Conservation (phyloP, 2,888 invertebrate species). For the Notodonta ziczac region DNA sequence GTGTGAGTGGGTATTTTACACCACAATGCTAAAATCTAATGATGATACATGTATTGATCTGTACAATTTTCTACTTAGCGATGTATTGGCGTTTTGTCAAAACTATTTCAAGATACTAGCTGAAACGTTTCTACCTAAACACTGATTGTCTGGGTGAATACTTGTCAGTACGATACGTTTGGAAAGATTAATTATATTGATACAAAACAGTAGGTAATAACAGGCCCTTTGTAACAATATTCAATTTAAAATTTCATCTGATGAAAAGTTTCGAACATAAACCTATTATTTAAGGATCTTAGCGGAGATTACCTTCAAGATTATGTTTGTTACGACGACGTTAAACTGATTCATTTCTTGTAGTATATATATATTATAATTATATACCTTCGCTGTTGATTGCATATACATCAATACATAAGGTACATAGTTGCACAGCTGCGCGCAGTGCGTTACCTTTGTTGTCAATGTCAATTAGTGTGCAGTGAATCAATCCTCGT, state of each 20-base stretch:
- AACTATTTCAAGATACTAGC: constrained; percentile 25
- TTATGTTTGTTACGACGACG: not conserved
- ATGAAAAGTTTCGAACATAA: constrained; percentile 21
- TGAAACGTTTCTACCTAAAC: constrained; percentile 21
- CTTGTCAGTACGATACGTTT: constrained; percentile 7
- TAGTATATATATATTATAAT: no score
- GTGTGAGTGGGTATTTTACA: no score
- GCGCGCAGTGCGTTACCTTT: constrained; percentile 35
- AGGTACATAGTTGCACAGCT: constrained; percentile 9
- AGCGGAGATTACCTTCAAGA: constrained; percentile 19
- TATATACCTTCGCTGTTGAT: no score
- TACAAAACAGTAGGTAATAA: not conserved
- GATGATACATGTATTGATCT: no score
- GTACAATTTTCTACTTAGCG: constrained; percentile 9
- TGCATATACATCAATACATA: no score
- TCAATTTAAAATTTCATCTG: not conserved
- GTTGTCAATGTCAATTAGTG: constrained; percentile 31
- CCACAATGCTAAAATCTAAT: no score
- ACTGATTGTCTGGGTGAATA: constrained; percentile 17
- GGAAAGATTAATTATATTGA: not conserved
- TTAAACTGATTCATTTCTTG: no score
- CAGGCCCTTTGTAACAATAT: not conserved
- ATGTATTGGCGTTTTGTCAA: constrained; percentile 33
- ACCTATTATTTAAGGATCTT: constrained; percentile 16
- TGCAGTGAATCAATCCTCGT: constrained; percentile 7